Evolutionary conservation across 2,888 invertebrate species (phyloP), one percentile per base, ranked within the genome.

Genomic region (Drosophila fungiperda): DNA sequence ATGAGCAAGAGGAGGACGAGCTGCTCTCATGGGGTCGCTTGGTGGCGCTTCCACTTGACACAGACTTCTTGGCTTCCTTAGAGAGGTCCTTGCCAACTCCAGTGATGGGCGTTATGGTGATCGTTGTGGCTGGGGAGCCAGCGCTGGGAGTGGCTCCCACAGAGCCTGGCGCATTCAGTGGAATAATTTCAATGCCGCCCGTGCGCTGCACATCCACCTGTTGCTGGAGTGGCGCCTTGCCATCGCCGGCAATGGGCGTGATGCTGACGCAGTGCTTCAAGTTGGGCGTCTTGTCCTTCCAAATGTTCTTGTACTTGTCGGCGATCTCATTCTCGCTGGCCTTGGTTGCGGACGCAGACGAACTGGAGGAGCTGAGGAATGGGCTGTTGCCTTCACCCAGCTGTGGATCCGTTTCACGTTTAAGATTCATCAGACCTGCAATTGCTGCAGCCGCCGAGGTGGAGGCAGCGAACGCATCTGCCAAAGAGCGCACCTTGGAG

Each of bases 101-200:
- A 33, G 91, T 92, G 45, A 97, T 97, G 3, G 97, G 97, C 0
- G 97, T 98, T 65, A 98, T 97, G 0, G 97, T 97, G 68, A 97
- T 97, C 1, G 97, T 97, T 88, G 96, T 96, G 12, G 97, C 96
- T 20, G 91, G 49, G 40, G 78, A 78, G 0, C 59, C 73, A 33
- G 96, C 94, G 6, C 95, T 95, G 0, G 95, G 40, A 4, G 68
- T 93, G 11, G 95, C 93, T 35, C 61, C 52, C n/a, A 67, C 59
- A 15, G 29, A 61, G 23, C 67, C 50, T 36, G 88, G 86, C 15
- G 96, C 94, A 3, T 95, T 94, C 71, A 97, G 95, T 0, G 98
- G 97, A 84, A 98, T 97, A 57, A 98, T 97, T 93, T 98, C 98
- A 73, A 98, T 97, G 33, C 92, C 85, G 1, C 92, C 92, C 1